Evolutionary conservation across 2,888 invertebrate genomes (phyloP).

Genomic region (Odontothrips loti): DNA sequence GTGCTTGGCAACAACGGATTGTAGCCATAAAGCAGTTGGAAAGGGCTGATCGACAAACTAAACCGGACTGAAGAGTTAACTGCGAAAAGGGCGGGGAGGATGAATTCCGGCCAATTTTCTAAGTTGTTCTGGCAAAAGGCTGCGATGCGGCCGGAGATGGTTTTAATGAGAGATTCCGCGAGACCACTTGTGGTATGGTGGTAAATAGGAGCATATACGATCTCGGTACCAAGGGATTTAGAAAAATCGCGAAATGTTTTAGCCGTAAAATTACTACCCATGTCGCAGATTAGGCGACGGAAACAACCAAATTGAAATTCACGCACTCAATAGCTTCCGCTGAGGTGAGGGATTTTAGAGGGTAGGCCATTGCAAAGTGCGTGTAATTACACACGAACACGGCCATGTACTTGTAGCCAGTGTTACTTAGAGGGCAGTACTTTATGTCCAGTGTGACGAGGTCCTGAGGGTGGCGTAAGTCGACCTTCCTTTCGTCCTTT

Average conservation of each 20-base stretch:
- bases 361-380: too few relatives aligned
- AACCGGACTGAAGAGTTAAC: background rate
- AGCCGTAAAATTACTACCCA: background rate
- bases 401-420: too few relatives aligned
- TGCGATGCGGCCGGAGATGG: background rate
- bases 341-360: too few relatives aligned
- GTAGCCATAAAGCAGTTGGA: background rate
- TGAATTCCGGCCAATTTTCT: background rate
- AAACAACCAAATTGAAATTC: too few relatives aligned
- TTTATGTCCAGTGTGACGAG: too few relatives aligned
- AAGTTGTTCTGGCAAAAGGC: background rate
- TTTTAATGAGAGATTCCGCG: background rate
- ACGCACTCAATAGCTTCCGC: too few relatives aligned
- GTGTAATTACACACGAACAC: too few relatives aligned
- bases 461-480: too few relatives aligned
- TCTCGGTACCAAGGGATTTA: fast-evolving
- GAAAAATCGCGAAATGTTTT: background rate
- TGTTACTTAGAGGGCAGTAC: too few relatives aligned
- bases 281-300: too few relatives aligned
- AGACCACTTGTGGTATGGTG: background rate
- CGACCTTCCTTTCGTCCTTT: too few relatives aligned
- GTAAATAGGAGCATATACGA: background rate
- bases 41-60: background rate
- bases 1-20: background rate
- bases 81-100: background rate